Evolutionary conservation across 2,888 invertebrate genomes (phyloP).

Genomic region (Altica lythri): DNA sequence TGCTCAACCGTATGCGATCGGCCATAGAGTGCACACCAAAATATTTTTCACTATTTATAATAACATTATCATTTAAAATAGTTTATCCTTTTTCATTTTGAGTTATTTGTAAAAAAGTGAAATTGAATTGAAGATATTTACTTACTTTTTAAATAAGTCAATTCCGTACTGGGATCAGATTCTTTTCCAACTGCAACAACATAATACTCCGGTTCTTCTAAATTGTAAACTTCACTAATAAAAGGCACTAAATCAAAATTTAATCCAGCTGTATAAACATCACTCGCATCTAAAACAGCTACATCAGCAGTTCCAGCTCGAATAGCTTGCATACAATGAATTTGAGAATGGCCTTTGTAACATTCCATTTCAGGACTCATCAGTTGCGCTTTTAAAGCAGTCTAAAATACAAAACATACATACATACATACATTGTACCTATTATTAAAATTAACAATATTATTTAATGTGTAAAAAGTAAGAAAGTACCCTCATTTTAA

Average conservation of each 20-base stretch:
- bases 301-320: slow-evolving; percentile 78
- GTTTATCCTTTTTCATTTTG: neutral
- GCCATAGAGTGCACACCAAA: too few species aligned
- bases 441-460: too few species aligned
- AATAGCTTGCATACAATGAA: slow-evolving; percentile 81
- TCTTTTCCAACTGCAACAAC: slow-evolving; percentile 95
- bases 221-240: slow-evolving; percentile 79
- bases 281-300: slow-evolving; percentile 90
- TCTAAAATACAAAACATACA: slow-evolving; percentile 60
- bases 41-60: too few species aligned
- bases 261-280: slow-evolving; percentile 83
- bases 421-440: too few species aligned
- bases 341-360: slow-evolving; percentile 80
- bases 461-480: slow-evolving; percentile 3
- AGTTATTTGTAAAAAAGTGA: neutral
- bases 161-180: slow-evolving; percentile 86
- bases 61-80: too few species aligned
- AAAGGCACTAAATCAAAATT: slow-evolving; percentile 77
- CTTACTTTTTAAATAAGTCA: slow-evolving; percentile 83
- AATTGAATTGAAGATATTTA: too few species aligned
- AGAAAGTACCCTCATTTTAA: slow-evolving; percentile 81
- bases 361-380: slow-evolving; percentile 82
- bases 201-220: slow-evolving; percentile 85
- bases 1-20: too few species aligned
- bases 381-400: slow-evolving; percentile 83